These are phyloP conservation scores for Aythya baeri DNA, from an alignment of 2,113 vertebrate species.

Conservation along the genomic window DNA sequence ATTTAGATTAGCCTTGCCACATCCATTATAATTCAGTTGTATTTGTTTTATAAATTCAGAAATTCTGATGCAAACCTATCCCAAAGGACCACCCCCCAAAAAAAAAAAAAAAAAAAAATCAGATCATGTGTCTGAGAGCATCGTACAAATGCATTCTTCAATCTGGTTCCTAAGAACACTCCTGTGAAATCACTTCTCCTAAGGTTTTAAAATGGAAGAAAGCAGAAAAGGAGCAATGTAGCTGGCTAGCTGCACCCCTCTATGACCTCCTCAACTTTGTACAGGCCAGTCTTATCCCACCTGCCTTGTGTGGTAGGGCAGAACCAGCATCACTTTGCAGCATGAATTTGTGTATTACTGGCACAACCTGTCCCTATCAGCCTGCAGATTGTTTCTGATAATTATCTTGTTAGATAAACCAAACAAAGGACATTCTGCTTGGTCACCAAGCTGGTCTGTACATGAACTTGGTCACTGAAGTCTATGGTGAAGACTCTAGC, in stretches of 20 bases:
- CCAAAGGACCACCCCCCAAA: too few relatives aligned
- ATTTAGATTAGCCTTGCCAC: background rate
- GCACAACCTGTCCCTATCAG: background rate
- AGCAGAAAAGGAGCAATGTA: background rate
- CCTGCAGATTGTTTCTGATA: background rate
- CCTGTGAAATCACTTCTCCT: background rate
- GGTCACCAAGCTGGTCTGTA: background rate
- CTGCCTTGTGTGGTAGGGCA: background rate
- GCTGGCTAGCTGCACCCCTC: background rate
- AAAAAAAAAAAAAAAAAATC: too few relatives aligned
- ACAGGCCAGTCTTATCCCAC: background rate
- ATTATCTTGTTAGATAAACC: background rate
- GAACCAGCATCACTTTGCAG: background rate
- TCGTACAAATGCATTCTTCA: background rate
- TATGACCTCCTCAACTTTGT: background rate
- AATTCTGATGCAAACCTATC: background rate
- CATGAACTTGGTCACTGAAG: background rate
- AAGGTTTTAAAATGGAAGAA: background rate
- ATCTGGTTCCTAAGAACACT: background rate
- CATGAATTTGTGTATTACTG: background rate
- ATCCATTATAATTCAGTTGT: background rate
- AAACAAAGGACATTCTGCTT: background rate
- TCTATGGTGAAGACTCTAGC: background rate
- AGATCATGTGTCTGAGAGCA: too few relatives aligned
- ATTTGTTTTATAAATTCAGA: background rate